Base-by-base conservation (phyloP, 2,888 invertebrate species). In the Allophyes oxyacanthae region DNA sequence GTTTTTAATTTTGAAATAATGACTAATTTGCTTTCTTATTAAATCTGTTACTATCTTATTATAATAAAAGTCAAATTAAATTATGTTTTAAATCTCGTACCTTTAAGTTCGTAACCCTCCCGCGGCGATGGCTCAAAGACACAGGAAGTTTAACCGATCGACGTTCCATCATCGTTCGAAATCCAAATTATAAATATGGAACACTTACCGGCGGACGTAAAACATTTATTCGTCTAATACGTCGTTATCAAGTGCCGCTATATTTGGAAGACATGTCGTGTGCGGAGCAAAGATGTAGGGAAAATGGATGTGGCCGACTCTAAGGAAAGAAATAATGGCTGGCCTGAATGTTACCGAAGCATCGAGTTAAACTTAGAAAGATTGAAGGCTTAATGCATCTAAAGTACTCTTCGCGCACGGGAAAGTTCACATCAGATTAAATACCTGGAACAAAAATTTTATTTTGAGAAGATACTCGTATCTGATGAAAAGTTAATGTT, bases 211-310 rank as follows among this genome's bases (percentile, higher is more conserved):
- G 79, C 85, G 87, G 86, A 86, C 88, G 85, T 85, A 83, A 86
- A 86, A 87, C 86, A 87, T 88, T 84, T 84, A 89, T 87, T 87
- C 84, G 81, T 89, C 86, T 88, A 88, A 88, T 89, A 87, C 88
- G 81, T 87, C 86, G 89, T 89, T 90, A 90, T 90, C 91, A 89
- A 91, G 91, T 90, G 89, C 85, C 77, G 86, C 87, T 91, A 90
- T 90, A 90, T 89, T 86, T 81, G 89, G 88, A 85, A 61, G 85
- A 82, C 80, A 80, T 91, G 90, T 91, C 90, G 85, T 88, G 79
- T 67, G 70, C 69, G 65, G 52, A 8, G 26, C 61, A 11, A 14
- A 25, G 75, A 72, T 67, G 14, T 82, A 81, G 4, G 57, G 42
- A 26, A 6, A 33, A 75, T 83, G 59, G 88, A 89, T 70, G 67